A percentile compares a stretch with the other conserved stretches of the same genome.
These are phyloP conservation scores for Haliclona indistincta DNA, from an alignment of 37 sponge, comb jelly and placozoan species.

Conservation along the genomic window DNA sequence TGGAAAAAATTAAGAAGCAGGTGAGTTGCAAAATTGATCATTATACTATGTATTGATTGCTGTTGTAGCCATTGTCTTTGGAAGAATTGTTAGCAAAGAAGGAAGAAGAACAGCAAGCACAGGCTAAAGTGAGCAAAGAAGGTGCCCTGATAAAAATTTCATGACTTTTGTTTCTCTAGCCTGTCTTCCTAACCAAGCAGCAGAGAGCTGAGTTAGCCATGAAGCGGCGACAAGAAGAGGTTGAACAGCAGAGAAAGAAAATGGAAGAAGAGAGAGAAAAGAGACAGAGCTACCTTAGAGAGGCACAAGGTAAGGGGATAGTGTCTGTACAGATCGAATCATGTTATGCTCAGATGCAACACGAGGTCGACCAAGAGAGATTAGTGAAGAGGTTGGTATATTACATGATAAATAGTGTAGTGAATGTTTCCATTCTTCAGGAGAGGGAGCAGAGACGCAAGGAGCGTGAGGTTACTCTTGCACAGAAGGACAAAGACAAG, in stretches of 20 bases:
- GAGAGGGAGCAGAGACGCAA: constrained; percentile 37
- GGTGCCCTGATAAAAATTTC: no score
- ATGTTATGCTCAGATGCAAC: not conserved
- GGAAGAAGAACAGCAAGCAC: constrained; percentile 63
- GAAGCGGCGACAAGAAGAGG: constrained; percentile 77
- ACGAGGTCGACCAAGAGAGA: not conserved
- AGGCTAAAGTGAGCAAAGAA: constrained; percentile 64
- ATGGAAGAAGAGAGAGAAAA: constrained; percentile 53
- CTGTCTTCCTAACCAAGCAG: constrained; percentile 89
- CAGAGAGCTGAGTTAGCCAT: constrained; percentile 82
- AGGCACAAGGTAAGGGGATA: constrained; percentile 10
- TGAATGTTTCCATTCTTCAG: not conserved
- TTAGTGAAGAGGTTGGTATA: not conserved
- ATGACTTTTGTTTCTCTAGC: constrained; percentile 37
- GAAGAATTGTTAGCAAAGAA: constrained; percentile 90
- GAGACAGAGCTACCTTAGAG: constrained; percentile 48
- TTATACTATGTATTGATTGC: not conserved
- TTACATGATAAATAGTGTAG: not conserved
- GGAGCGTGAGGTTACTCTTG: constrained; percentile 50
- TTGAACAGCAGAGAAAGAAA: constrained; percentile 53
- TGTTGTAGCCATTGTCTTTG: constrained; percentile 85
- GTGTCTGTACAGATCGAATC: constrained; percentile 1
- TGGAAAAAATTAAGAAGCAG: no score
- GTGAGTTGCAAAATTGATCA: no score
- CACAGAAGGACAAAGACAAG: constrained; percentile 68